Base-by-base conservation (phyloP, 1,140 invertebrate species). In the Tribolium madens region DNA sequence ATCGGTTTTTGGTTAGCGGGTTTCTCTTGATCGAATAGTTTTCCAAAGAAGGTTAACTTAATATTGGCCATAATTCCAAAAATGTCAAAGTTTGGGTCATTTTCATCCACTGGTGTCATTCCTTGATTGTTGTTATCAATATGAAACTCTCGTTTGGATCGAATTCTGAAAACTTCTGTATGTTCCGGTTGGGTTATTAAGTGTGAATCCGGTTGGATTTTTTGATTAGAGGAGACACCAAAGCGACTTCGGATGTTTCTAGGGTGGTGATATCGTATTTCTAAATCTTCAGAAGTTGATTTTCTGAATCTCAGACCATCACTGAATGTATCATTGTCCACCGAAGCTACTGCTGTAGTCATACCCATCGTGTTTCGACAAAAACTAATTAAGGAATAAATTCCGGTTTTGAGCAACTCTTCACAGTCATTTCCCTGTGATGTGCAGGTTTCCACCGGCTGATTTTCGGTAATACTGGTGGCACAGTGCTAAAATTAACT, bases 31-130 rank as follows among this genome's bases (percentile, higher is more conserved):
- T 80, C 53, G 31, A 81, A 78, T n/a, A 83, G 42, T 6, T 76
- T 78, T 10, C 79, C 81, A 36, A 83, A 81, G 73, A 83, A 83
- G 6, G 81, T 80, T 48, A 78, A 78, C 33, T 77, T 76, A 14
- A 82, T 75, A 46, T 77, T 79, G 7, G 77, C 78, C 76, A 81
- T 79, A 7, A 83, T 64, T 18, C 80, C 78, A 18, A 83, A 64
- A 10, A 82, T 57, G 60, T 83, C 81, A 76, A 79, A 82, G n/a
- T 64, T 64, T 31, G 21, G 57, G 48, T 75, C 76, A 5, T 13
- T 15, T 7, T 26, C 42, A 74, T 79, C 73, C 3, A 7, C 60
- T 6, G 33, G 70, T n/a, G 60, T 42, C 0, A 10, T 13, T 60
- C 53, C 57, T 71, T 71, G 3, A 36, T 36, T n/a, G 31, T 71